phyloP scores from a whole-genome alignment of 2,113 vertebrate species.

The Oreochromis aureus region DNA sequence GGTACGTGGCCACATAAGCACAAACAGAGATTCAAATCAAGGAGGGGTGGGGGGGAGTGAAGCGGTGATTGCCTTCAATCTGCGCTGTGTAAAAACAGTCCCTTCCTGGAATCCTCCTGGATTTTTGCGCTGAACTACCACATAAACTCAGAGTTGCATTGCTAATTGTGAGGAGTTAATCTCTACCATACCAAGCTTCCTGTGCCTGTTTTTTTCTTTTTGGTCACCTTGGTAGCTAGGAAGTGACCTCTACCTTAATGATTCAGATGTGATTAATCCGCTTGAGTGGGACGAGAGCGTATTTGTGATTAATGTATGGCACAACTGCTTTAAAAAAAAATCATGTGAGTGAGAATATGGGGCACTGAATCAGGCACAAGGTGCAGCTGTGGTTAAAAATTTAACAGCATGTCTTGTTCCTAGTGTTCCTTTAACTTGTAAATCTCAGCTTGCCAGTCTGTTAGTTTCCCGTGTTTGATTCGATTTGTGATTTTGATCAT shows the following conservation, averaged over 20 bases:
- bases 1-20: conserved; percentile 3
- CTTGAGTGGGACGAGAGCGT: conserved; percentile 34
- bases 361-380: neutral
- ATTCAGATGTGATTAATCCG: conserved; percentile 70
- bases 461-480: neutral
- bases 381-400: neutral
- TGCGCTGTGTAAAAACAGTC: conserved; percentile 29
- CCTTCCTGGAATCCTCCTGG: neutral
- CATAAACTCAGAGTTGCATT: conserved; percentile 5
- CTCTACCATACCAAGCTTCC: conserved; percentile 20
- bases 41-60: neutral
- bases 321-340: neutral
- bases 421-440: neutral
- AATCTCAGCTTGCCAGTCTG: neutral
- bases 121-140: neutral
- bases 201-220: neutral
- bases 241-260: conserved; percentile 67
- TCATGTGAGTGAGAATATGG: neutral
- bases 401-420: neutral
- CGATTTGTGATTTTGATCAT: neutral
- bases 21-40: conserved; percentile 26
- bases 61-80: conserved; percentile 6
- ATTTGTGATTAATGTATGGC: conserved; percentile 16
- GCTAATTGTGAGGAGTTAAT: conserved; percentile 49
- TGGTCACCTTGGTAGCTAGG: conserved; percentile 13